Base-by-base conservation (phyloP, 2,113 vertebrate genomes). In the Perccottus glenii region DNA sequence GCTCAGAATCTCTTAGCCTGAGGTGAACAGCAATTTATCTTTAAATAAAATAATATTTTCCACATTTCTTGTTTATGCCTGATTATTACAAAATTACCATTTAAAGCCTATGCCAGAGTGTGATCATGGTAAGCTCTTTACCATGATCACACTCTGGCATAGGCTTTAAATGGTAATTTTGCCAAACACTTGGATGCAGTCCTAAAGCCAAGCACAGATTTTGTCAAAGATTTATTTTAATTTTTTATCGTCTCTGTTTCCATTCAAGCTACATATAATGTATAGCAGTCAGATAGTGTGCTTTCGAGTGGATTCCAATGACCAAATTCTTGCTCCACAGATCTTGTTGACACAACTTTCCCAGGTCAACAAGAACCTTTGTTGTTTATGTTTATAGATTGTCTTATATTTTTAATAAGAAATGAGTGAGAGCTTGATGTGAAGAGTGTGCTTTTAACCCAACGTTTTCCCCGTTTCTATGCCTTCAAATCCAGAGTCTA, bases 1-100 rank as follows among this genome's bases (percentile, higher is more conserved):
- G 14, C 33, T 52, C 4, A 12, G 10, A 12, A 33, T 52, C 50
- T 33, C 11, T 33, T 52, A 27, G 14, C 50, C 27, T 27, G 11
- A 35, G 50, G 50, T 35, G 51, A 27, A 53, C 11, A 14, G 27
- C 32, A 53, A 51, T 51, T 51, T 51, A 51, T 32, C 49, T 35
- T 53, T 53, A 12, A 27, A 52, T 33, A 27, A 52, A 52, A 52
- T 52, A 53, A 53, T 32, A 35, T 11, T 27, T 10, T 53, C 35
- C 27, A 53, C 32, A 14, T 0, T 11, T 53, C 51, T 53, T 27
- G 11, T 33, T 53, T 35, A 12, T 53, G 51, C 50, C 27, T 10
- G 16, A 27, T 1, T 51, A 32, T 10, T n/a, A n/a, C n/a, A n/a
- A n/a, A n/a, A n/a, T n/a, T n/a, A n/a, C n/a, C n/a, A n/a, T n/a